Base-by-base conservation (phyloP, 2,113 vertebrate species). In the Ophthalmolycus amberensis region DNA sequence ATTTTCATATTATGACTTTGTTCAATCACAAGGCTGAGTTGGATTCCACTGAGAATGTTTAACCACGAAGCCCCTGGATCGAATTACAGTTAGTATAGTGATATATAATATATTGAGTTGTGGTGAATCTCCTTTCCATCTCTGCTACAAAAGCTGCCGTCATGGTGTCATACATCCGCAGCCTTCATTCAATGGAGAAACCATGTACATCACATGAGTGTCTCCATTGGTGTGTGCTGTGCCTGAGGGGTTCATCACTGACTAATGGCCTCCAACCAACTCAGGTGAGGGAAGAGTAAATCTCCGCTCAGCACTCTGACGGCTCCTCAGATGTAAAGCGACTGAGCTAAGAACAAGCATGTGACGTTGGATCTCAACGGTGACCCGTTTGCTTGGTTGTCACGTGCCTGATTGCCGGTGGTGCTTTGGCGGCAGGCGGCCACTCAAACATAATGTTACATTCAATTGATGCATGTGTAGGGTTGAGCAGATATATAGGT, bases 191-290 rank as follows among this genome's bases (percentile, higher is more conserved):
- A 34, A 1, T 7, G 37, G 29, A 46, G 18, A 65, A 68, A 77
- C 22, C 54, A 32, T 9, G n/a, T 85, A 42, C 56, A 79, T 88
- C 73, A 85, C 77, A 91, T 84, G 42, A 46, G 85, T 83, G 65
- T 82, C 68, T 78, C 40, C 75, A 78, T 52, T 40, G 66, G 74
- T 65, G 75, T 71, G 71, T 25, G 63, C 29, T 25, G 12, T 11
- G 86, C 84, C 87, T 75, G 79, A 80, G 79, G 87, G 83, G 74
- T 75, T 89, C 77, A 89, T 88, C 83, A 71, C 29, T 86, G 88
- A 91, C 86, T 46, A 89, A 91, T 71, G 58, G 86, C 78, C 15
- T 52, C 82, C 52, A 75, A 79, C 62, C 63, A 64, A 77, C 71
- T 87, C 83, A 85, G 62, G 70, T 85, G 83, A 81, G 48, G 63